Evolutionary conservation across 2,888 invertebrate genomes (phyloP).

Genomic region (Lysandra bellargus): DNA sequence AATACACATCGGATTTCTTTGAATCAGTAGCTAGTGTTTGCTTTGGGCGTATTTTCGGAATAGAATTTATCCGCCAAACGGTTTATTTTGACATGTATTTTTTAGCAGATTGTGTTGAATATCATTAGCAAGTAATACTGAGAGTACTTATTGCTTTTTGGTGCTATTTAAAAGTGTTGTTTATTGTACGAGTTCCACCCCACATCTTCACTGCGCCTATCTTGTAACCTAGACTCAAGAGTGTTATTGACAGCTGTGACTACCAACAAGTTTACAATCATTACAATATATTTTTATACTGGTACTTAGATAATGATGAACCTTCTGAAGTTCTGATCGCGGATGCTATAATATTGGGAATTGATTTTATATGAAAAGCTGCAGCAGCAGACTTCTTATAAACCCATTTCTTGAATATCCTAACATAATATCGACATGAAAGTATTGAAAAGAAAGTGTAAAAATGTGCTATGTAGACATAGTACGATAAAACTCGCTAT

Average conservation of each 20-base stretch:
- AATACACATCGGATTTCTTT: slow-evolving; percentile 9
- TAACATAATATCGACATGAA: not conserved
- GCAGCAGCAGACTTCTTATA: not conserved
- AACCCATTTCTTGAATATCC: not conserved
- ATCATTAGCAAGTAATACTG: slow-evolving; percentile 4
- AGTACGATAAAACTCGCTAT: not conserved
- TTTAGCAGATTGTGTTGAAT: slow-evolving; percentile 19
- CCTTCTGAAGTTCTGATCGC: too few species aligned
- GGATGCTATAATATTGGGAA: too few species aligned
- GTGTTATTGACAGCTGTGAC: too few species aligned
- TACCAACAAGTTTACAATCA: too few species aligned
- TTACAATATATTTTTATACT: too few species aligned
- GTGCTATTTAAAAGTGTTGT: not conserved
- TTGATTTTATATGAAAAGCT: too few species aligned
- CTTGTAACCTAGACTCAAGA: too few species aligned
- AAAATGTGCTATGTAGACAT: not conserved
- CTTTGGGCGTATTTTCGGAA: slow-evolving; percentile 16
- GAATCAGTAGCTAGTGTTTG: not conserved
- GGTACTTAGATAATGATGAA: too few species aligned
- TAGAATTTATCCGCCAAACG: not conserved
- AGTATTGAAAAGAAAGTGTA: not conserved
- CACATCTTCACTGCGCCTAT: too few species aligned
- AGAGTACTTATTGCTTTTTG: not conserved
- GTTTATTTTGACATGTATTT: not conserved
- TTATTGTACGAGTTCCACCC: not conserved